A percentile compares a stretch with the other conserved stretches of the same genome.
phyloP scores from a whole-genome alignment of 2,888 invertebrate genomes.

The Theodoxus fluviatilis region DNA sequence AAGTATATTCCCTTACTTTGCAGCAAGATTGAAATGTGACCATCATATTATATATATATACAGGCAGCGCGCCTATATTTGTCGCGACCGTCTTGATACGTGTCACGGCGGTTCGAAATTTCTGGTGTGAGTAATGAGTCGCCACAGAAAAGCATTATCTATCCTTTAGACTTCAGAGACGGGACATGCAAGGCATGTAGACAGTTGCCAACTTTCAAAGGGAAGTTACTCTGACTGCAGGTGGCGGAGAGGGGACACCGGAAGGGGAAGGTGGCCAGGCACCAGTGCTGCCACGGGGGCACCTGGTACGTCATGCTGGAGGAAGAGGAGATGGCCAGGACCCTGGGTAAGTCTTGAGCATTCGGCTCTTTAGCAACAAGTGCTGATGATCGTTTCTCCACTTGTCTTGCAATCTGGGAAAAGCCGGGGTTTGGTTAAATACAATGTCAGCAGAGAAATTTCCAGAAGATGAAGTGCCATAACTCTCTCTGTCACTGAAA shows the following conservation, averaged over 20 bases:
- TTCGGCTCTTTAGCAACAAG: too few relatives aligned
- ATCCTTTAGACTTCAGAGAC: background rate
- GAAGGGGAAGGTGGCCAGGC: conserved; percentile 51
- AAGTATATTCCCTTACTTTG: too few relatives aligned
- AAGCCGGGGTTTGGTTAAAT: too few relatives aligned
- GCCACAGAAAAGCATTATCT: background rate
- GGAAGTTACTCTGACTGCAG: conserved; percentile 35
- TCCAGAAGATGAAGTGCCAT: too few relatives aligned
- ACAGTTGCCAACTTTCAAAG: background rate
- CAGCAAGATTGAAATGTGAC: too few relatives aligned
- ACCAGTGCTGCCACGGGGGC: conserved; percentile 58
- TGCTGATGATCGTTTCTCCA: too few relatives aligned
- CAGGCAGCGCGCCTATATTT: too few relatives aligned
- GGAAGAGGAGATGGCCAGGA: conserved; percentile 55
- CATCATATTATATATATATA: too few relatives aligned
- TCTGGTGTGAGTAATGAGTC: background rate
- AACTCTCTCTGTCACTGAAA: too few relatives aligned
- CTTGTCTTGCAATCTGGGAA: too few relatives aligned
- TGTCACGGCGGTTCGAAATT: background rate
- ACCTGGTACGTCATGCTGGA: conserved; percentile 62
- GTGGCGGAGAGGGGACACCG: conserved; percentile 55
- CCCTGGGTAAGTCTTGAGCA: conserved; percentile 48
- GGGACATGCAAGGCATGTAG: background rate
- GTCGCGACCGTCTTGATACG: too few relatives aligned
- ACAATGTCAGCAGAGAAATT: too few relatives aligned